Base-by-base conservation (phyloP, 2,797 vertebrate genomes). In the Lithobates pipiens region DNA sequence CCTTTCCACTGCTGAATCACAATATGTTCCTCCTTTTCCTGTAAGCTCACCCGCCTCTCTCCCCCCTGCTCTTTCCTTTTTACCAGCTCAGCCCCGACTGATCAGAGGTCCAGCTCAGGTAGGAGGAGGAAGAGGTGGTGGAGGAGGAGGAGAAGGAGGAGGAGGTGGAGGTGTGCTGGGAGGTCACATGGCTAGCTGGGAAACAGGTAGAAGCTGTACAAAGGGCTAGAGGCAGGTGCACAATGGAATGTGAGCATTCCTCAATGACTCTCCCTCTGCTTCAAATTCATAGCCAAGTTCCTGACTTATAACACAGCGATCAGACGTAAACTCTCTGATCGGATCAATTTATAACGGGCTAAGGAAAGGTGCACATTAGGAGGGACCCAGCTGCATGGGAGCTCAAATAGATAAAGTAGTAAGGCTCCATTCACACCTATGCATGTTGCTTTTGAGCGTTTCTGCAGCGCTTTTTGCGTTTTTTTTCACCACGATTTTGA, bases 101-200 rank as follows among this genome's bases (percentile, higher is more conserved):
- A 90, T 68, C 70, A 61, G 21, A 29, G 80, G 82, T 46, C 72
- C 3, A 73, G 36, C 61, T 57, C 80, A 86, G 85, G 85, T 76
- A 85, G n/a, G 27, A 32, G 16, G 2, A 16, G 27, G 21, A 82
- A 3, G 82, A 29, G 85, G 57, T n/a, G 90, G 90, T 74, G 90
- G 36, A 2, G n/a, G 27, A 32, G 16, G 2, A 16, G 27, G 21
- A 82, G 4, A 80, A 29, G 84, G 57, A 27, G 90, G 90, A 76
- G 90, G 36, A 16, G 27, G 21, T 80, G 4, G 82, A 29, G 85
- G 57, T n/a, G 9, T 83, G 29, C 80, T 76, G 39, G 39, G 39
- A 18, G 70, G 83, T 90, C 91, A 92, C 90, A 89, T 91, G 89
- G 27, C 72, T 61, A 61, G 25, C 29, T 27, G 69, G 27, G 42